Evolutionary conservation across 2,797 vertebrate genomes (phyloP).

Genomic region (Gymnothorax javanicus): DNA sequence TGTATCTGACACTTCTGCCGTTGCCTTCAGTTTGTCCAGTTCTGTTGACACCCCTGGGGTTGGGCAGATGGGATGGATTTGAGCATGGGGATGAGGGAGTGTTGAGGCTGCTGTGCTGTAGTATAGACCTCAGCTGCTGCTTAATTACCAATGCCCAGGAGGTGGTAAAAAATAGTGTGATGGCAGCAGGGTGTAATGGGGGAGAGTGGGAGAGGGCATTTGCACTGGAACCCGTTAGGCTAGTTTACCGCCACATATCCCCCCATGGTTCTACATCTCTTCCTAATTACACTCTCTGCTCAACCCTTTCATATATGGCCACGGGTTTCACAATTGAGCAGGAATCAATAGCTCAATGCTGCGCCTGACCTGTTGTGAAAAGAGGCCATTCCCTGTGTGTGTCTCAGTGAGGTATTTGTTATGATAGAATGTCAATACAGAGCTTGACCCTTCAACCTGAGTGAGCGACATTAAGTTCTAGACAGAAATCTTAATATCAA

Average conservation of each 20-base stretch:
- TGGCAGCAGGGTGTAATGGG: slow-evolving; percentile 25
- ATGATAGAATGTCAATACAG: slow-evolving; percentile 18
- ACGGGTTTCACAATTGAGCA: slow-evolving; percentile 22
- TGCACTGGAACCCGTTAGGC: slow-evolving; percentile 12
- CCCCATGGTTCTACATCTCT: slow-evolving; percentile 10
- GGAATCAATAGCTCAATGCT: slow-evolving; percentile 16
- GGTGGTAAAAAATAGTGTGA: slow-evolving; percentile 53
- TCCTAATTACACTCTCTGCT: slow-evolving; percentile 23
- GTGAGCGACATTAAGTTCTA: neutral
- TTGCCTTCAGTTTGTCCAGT: neutral
- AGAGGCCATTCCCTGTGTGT: neutral
- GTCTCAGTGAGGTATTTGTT: slow-evolving; percentile 17
- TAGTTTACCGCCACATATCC: neutral
- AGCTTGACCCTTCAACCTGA: slow-evolving; percentile 18
- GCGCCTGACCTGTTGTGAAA: slow-evolving; percentile 11
- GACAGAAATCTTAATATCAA: slow-evolving; percentile 17
- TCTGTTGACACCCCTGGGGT: neutral
- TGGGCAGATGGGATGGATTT: slow-evolving; percentile 7
- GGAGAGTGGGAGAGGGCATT: neutral
- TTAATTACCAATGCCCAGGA: slow-evolving; percentile 63
- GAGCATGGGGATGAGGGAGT: neutral
- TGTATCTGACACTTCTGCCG: neutral
- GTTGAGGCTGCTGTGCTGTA: slow-evolving; percentile 35
- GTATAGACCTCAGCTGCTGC: slow-evolving; percentile 50
- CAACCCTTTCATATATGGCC: slow-evolving; percentile 13